These are phyloP conservation scores for Himalopsyche japonica DNA, from an alignment of 2,888 invertebrate genomes.

Conservation along the genomic window DNA sequence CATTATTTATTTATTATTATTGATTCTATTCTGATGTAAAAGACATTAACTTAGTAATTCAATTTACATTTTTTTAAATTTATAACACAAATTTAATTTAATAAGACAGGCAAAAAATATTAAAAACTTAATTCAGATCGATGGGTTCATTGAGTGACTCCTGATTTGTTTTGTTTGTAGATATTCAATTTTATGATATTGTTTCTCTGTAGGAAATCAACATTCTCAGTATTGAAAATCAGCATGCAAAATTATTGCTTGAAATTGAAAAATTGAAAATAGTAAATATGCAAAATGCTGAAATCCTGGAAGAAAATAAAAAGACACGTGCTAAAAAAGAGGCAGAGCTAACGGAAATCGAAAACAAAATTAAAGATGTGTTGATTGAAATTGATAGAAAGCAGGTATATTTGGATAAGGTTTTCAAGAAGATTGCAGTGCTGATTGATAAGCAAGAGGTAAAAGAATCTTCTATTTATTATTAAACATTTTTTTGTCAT, in stretches of 20 bases:
- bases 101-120: too few relatives aligned
- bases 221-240: constrained; percentile 60
- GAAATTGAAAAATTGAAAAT: constrained; percentile 62
- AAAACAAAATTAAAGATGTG: constrained; percentile 50
- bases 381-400: constrained; percentile 48
- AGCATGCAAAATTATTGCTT: constrained; percentile 59
- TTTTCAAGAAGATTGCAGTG: constrained; percentile 59
- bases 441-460: constrained; percentile 56
- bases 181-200: background rate
- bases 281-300: constrained; percentile 48
- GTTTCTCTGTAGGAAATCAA: constrained; percentile 55
- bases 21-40: too few relatives aligned
- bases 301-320: constrained; percentile 42
- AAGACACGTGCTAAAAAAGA: constrained; percentile 47
- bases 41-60: too few relatives aligned
- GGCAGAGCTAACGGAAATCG: constrained; percentile 48
- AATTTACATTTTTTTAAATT: too few relatives aligned
- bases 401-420: constrained; percentile 50
- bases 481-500: too few relatives aligned
- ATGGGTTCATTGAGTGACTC: too few relatives aligned
- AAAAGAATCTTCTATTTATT: constrained; percentile 39
- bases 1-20: too few relatives aligned
- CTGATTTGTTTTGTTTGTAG: too few relatives aligned
- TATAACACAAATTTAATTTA: too few relatives aligned
- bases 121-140: too few relatives aligned